Evolutionary conservation across 2,888 invertebrate genomes (phyloP).

Genomic region (Athripsodes cinereus): DNA sequence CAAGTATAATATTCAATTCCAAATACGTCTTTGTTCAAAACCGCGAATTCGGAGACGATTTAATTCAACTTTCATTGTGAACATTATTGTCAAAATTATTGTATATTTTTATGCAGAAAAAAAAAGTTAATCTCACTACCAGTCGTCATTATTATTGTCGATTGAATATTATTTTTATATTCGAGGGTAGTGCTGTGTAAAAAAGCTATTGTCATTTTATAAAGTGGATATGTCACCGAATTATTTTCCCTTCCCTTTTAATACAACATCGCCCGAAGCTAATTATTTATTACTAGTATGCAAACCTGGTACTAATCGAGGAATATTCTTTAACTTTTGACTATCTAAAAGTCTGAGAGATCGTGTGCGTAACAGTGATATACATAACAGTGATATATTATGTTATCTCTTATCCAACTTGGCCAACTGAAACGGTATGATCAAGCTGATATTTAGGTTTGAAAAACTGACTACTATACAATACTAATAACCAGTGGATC

Average conservation of each 20-base stretch:
- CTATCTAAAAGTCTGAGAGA: too few species aligned
- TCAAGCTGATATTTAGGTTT: too few species aligned
- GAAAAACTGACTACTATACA: too few species aligned
- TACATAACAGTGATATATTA: too few species aligned
- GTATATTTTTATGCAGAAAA: constrained; percentile 18
- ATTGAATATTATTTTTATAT: constrained; percentile 19
- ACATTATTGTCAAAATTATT: constrained; percentile 14
- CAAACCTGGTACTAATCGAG: too few species aligned
- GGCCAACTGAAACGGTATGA: too few species aligned
- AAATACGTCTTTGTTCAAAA: too few species aligned
- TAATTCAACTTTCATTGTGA: neutral
- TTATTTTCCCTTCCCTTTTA: constrained; percentile 3
- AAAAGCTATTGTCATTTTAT: constrained; percentile 16
- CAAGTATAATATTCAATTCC: too few species aligned
- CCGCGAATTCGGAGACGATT: neutral
- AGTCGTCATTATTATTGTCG: constrained; percentile 18
- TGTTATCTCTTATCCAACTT: too few species aligned
- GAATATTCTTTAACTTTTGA: too few species aligned
- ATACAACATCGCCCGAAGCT: constrained; percentile 8
- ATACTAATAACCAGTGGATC: too few species aligned
- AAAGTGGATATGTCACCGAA: constrained; percentile 10
- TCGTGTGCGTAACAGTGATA: too few species aligned
- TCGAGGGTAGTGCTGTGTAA: constrained; percentile 21
- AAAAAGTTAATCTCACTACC: constrained; percentile 25
- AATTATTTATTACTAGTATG: constrained; percentile 7